phyloP scores from a whole-genome alignment of 1,140 invertebrate genomes.

The Drepana arcuata region DNA sequence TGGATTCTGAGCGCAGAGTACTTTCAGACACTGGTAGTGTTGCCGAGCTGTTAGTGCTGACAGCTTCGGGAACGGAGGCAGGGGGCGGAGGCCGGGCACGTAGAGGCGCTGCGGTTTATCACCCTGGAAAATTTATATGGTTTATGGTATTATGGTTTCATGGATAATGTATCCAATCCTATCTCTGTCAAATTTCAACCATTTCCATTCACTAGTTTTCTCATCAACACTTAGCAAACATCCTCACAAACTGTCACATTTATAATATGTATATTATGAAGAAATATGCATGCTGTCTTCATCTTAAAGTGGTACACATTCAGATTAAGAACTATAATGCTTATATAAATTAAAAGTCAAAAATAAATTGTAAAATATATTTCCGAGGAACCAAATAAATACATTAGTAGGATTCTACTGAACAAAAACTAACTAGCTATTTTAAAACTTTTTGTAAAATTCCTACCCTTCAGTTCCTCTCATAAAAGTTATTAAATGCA shows the following conservation, averaged over 20 bases:
- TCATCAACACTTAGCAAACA: neutral
- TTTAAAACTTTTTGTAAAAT: too few species aligned
- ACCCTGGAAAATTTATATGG: conserved; percentile 18
- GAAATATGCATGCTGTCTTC: neutral
- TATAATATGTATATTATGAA: neutral
- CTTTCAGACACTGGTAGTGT: conserved; percentile 39
- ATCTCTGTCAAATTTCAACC: neutral
- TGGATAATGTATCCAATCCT: too few species aligned
- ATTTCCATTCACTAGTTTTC: neutral
- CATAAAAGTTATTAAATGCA: conserved; percentile 3
- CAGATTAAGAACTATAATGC: too few species aligned
- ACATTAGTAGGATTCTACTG: too few species aligned
- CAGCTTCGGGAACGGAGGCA: conserved; percentile 29
- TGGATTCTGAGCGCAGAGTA: conserved; percentile 31
- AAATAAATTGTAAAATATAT: too few species aligned
- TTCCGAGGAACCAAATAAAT: too few species aligned
- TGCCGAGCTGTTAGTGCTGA: conserved; percentile 29
- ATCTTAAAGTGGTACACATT: too few species aligned
- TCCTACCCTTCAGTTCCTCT: too few species aligned
- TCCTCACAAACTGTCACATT: neutral
- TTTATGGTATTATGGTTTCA: too few species aligned
- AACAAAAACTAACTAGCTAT: too few species aligned
- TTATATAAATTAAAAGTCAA: too few species aligned
- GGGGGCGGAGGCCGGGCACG: conserved; percentile 29
- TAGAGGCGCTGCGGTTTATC: conserved; percentile 15